Evolutionary conservation across 2,888 invertebrate species (phyloP), one percentile per base, ranked within the genome.

Genomic region (Chymomyza fuscimana): DNA sequence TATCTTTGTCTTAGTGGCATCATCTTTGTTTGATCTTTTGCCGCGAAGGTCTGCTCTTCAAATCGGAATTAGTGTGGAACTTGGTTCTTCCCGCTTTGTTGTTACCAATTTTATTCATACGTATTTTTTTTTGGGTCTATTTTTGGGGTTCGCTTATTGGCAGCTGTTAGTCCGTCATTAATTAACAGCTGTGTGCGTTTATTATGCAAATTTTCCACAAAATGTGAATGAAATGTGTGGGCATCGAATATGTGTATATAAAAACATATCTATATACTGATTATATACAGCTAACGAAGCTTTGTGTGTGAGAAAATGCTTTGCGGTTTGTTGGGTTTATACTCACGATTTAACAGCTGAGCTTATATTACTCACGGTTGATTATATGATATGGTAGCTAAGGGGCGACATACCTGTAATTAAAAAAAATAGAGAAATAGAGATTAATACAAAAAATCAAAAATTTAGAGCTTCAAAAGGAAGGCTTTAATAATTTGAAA

Each of bases 171-270:
- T 73, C 76, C 77, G 80, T 87, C 87, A 83, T 81, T 87, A 86
- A 87, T 87, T 87, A 87, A 80, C 80, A 83, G 87, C 86, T 82
- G 88, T 32, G 32, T 78, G 86, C 79, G 84, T 81, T 77, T 83
- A 81, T 73, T 87, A 87, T 87, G 87, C 81, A 87, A 87, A 86
- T 87, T 73, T 64, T 66, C 40, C 70, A 77, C 84, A 79, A 12
- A 12, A 12, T 36, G 15, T 61, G 15, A 61, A 58, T 29, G 52
- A 16, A 16, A 16, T 50, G 75, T 79, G 79, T 62, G 72, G 72
- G 79, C 36, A 77, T 59, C 40, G 58, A n/a, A n/a, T n/a, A n/a
- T n/a, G n/a, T n/a, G n/a, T n/a, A n/a, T 15, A 16, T 15, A 9
- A 1, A 52, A 9, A 54, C 19, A 54, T n/a, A 54, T n/a, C 15